Evolutionary conservation across 2,888 invertebrate species (phyloP), one percentile per base, ranked within the genome.

Genomic region (Prosopocoilus inquinatus): DNA sequence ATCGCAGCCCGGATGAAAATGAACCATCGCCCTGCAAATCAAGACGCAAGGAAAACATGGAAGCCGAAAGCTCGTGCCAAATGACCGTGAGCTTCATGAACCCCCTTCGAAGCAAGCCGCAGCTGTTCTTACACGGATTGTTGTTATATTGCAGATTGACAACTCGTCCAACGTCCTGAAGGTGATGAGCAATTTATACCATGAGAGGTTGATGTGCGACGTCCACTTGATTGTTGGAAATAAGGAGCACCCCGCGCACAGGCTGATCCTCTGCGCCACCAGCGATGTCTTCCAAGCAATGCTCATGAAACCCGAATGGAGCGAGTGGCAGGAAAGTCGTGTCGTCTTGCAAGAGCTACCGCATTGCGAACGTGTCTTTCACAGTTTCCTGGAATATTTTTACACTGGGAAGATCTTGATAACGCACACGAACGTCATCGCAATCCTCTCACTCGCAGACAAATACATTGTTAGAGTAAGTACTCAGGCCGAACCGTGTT

Each of bases 241-340:
- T 2, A 83, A 86, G 44, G 86, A 88, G 55, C 95, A 91, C 77
- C 90, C 92, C 0, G 91, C 94, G 1, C 96, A 96, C 77, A 84
- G 94, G 58, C 84, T 96, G 5, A 94, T 96, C 67, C 81, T 96
- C 3, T 94, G 94, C 78, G 93, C 94, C 52, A 93, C 91, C 64
- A 95, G 95, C 76, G 96, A 96, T 79, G 96, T 96, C 45, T 96
- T 96, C 75, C 93, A 94, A 82, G 94, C 92, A 77, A 67, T 43
- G 13, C 78, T 96, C 41, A 94, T 94, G 89, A 93, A 90, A 71
- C 88, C 94, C 0, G 90, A 91, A 71, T 96, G 96, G 96, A 89
- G 86, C 49, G 96, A 96, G 74, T 92, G 93, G 73, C 84, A 90
- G 53, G 91, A 93, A 75, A 89, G 88, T 64, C 83, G 87, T 41